Conservation (phyloP, 2,797 vertebrate genomes). For the Kryptopterus vitreolus region DNA sequence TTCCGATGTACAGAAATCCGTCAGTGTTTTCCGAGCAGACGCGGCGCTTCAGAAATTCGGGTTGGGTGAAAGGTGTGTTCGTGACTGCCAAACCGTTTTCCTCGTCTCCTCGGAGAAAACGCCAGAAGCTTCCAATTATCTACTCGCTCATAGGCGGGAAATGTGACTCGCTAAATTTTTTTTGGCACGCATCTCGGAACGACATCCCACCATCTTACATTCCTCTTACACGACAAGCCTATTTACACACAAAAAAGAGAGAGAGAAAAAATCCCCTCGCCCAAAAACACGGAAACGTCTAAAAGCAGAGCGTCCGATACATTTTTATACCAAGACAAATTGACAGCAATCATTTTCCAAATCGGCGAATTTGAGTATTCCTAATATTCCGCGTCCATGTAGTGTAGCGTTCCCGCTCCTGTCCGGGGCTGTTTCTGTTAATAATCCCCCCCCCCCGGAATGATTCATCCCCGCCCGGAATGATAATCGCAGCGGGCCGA, state of each 20-base stretch:
- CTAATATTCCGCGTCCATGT: constrained; percentile 32
- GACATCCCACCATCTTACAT: constrained; percentile 33
- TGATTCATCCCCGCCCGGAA: constrained; percentile 50
- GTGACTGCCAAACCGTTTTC: constrained; percentile 53
- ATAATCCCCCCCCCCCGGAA: not conserved
- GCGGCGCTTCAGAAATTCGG: constrained; percentile 39
- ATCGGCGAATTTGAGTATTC: constrained; percentile 10
- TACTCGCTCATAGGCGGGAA: constrained; percentile 48
- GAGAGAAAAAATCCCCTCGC: constrained; percentile 18
- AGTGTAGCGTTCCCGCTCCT: constrained; percentile 12
- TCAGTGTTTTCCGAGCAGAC: constrained; percentile 23
- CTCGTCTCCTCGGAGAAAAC: constrained; percentile 52
- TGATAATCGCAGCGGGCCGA: constrained; percentile 49
- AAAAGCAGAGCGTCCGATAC: not conserved
- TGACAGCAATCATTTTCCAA: constrained; percentile 7
- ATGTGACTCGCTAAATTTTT: constrained; percentile 48
- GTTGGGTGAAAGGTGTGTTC: constrained; percentile 33
- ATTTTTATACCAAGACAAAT: not conserved
- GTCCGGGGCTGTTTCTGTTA: constrained; percentile 36
- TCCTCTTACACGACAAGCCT: constrained; percentile 20
- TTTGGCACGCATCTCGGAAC: constrained; percentile 38
- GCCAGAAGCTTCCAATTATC: constrained; percentile 53
- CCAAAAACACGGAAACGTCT: constrained; percentile 21
- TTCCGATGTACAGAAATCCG: constrained; percentile 8
- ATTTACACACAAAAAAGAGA: no score